These are phyloP conservation scores for Xenopus petersii DNA, from an alignment of 2,797 vertebrate species.

Conservation along the genomic window DNA sequence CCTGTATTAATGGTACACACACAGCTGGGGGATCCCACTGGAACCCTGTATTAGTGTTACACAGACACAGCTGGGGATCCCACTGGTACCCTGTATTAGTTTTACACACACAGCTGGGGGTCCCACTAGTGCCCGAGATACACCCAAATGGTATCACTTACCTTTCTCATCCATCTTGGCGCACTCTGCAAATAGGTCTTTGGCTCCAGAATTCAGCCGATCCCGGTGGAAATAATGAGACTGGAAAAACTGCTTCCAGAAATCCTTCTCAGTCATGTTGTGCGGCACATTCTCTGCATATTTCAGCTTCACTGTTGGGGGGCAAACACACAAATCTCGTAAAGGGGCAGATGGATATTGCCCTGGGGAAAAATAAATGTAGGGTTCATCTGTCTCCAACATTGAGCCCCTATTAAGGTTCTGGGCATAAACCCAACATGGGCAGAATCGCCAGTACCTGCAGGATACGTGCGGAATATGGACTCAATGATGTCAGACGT, in stretches of 20 bases:
- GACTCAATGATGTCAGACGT: slow-evolving; percentile 97
- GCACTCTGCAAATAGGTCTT: slow-evolving; percentile 97
- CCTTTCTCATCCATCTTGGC: slow-evolving; percentile 97
- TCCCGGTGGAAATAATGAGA: slow-evolving; percentile 98
- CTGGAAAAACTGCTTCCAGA: slow-evolving; percentile 98
- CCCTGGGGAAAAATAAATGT: not conserved
- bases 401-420: not conserved
- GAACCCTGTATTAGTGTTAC: no score
- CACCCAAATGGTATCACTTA: slow-evolving; percentile 50
- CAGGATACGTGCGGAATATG: slow-evolving; percentile 96
- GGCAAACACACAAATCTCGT: not conserved
- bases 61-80: no score
- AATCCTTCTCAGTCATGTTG: slow-evolving; percentile 93
- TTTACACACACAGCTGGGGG: no score
- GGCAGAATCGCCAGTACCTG: slow-evolving; percentile 70
- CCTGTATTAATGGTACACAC: no score
- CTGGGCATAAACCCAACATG: no score
- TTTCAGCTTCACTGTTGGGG: slow-evolving; percentile 89
- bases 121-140: no score
- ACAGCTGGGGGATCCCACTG: no score
- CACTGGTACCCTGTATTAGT: no score
- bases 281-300: slow-evolving; percentile 96
- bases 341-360: no score
- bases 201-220: slow-evolving; percentile 88
- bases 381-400: not conserved